Percentiles rank a stretch among this genome's conserved stretches.
phyloP scores from a whole-genome alignment of 1,140 invertebrate species.

The Papilio xuthus region DNA sequence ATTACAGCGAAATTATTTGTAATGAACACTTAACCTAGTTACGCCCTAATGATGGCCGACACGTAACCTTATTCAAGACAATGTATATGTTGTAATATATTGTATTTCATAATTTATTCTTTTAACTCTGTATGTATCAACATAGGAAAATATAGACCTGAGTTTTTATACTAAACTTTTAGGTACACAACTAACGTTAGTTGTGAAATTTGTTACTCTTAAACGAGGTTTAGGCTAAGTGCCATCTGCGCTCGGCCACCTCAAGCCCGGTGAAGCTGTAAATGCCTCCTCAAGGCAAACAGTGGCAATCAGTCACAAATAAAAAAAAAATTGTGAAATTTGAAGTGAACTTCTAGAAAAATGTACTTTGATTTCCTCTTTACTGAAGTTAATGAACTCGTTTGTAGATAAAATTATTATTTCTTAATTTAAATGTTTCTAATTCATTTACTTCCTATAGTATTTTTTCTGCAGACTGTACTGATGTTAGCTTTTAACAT shows the following conservation, averaged over 20 bases:
- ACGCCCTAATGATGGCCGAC: constrained; percentile 23
- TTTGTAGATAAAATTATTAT: neutral
- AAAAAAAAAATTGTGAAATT: neutral
- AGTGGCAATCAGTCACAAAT: no score
- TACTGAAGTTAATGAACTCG: no score
- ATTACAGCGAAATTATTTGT: constrained; percentile 20
- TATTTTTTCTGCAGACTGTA: no score
- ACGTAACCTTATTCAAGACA: neutral
- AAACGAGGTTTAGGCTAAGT: no score
- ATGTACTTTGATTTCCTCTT: no score
- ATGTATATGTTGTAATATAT: neutral
- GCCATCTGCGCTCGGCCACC: no score
- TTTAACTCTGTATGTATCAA: neutral
- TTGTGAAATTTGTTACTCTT: neutral
- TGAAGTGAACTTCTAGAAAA: neutral
- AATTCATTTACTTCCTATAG: neutral
- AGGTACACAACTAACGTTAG: neutral
- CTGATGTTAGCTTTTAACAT: no score
- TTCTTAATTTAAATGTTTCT: neutral
- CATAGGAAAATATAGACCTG: neutral
- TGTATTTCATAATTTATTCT: neutral
- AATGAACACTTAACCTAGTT: constrained; percentile 25
- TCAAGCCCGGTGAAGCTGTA: no score
- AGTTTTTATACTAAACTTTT: neutral
- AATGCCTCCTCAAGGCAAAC: no score